A percentile compares a stretch with the other conserved stretches of the same genome.
These are phyloP conservation scores for Protonibea diacanthus DNA, from an alignment of 2,797 vertebrate species.

Conservation along the genomic window DNA sequence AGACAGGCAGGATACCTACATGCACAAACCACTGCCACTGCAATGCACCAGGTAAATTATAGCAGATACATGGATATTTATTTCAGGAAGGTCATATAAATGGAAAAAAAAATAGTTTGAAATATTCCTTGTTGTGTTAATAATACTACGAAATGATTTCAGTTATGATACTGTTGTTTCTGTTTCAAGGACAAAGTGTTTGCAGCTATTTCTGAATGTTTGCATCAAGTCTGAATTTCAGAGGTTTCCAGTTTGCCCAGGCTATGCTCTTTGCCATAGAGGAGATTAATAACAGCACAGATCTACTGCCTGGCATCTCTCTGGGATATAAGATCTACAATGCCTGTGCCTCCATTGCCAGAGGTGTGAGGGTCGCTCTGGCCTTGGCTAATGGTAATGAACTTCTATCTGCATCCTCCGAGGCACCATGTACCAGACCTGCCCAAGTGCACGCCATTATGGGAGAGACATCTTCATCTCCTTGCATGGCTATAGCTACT, in stretches of 20 bases:
- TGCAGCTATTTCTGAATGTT: not conserved
- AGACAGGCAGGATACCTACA: conserved; percentile 61
- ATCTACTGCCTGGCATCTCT: conserved; percentile 71
- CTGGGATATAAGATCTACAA: conserved; percentile 80
- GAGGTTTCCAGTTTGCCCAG: conserved; percentile 77
- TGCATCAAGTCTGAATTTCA: conserved; percentile 71
- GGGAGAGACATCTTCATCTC: conserved; percentile 77
- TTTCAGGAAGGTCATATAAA: not conserved
- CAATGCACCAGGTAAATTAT: conserved; percentile 77
- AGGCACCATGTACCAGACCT: conserved; percentile 58
- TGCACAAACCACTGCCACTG: conserved; percentile 57
- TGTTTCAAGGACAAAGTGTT: not conserved
- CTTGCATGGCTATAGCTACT: conserved; percentile 75
- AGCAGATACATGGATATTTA: fast-evolving
- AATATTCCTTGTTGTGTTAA: not conserved
- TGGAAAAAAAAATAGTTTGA: not conserved
- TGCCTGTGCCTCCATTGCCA: conserved; percentile 69
- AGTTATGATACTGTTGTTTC: not conserved
- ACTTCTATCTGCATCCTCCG: conserved; percentile 1
- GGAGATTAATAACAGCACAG: conserved; percentile 80
- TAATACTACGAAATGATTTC: not conserved
- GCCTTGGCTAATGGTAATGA: conserved; percentile 69
- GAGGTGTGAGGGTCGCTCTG: conserved; percentile 67
- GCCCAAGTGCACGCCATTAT: conserved; percentile 76
- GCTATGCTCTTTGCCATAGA: conserved; percentile 80